Conservation (phyloP, 1,140 invertebrate species). For the Drosophila rufa region DNA sequence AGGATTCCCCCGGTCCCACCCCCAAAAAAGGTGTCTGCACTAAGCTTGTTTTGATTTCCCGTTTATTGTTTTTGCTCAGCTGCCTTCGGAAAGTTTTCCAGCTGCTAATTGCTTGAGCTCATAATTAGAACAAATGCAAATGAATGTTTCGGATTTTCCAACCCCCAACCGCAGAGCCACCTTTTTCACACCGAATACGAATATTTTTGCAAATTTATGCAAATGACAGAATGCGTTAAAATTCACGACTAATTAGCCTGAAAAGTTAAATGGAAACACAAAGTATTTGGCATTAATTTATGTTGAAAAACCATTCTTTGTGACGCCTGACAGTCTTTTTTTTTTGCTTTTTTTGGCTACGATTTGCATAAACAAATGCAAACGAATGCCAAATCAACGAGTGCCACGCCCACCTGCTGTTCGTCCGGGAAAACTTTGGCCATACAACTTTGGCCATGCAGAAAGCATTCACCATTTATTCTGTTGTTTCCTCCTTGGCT, state of each 20-base stretch:
- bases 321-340: constrained; percentile 31
- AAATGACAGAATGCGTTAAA: constrained; percentile 58
- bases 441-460: constrained; percentile 31
- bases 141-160: constrained; percentile 30
- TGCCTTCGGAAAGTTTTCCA: constrained; percentile 42
- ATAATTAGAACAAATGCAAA: constrained; percentile 68
- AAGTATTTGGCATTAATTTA: constrained; percentile 39
- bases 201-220: constrained; percentile 55
- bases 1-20: constrained; percentile 7
- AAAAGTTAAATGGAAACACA: constrained; percentile 50
- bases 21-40: constrained; percentile 51
- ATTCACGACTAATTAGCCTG: constrained; percentile 70
- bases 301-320: constrained; percentile 29
- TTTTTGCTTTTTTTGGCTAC: background rate
- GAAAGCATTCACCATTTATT: constrained; percentile 38
- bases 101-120: constrained; percentile 64
- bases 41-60: constrained; percentile 68
- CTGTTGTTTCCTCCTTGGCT: constrained; percentile 5
- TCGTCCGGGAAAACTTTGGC: constrained; percentile 21
- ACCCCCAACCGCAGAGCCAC: constrained; percentile 22
- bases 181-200: constrained; percentile 17
- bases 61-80: constrained; percentile 57
- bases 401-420: constrained; percentile 35
- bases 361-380: constrained; percentile 54
- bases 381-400: constrained; percentile 53